Percentiles rank a stretch among this genome's conserved stretches.
Conservation (phyloP, 2,888 invertebrate genomes). For the Heteromurus nitidus region DNA sequence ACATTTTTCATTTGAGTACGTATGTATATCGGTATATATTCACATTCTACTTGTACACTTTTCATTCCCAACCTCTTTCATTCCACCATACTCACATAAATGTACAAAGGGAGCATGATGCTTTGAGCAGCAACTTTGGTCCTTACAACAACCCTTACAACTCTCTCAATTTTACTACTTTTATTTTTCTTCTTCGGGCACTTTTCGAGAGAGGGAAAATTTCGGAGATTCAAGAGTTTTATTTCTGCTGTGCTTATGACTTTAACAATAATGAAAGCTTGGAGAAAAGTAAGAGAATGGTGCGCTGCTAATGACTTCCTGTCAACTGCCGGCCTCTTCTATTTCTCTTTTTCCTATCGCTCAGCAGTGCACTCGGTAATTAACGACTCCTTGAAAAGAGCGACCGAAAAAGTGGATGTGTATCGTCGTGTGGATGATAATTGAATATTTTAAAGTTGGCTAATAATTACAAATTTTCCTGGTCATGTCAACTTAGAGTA, state of each 20-base stretch:
- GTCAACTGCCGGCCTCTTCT: slow-evolving; percentile 55
- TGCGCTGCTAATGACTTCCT: slow-evolving; percentile 57
- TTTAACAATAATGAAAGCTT: slow-evolving; percentile 14
- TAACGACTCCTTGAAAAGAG: slow-evolving; percentile 46
- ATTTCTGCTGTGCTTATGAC: neutral
- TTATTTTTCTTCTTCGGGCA: slow-evolving; percentile 28
- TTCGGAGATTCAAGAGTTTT: neutral
- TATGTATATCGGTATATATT: slow-evolving; percentile 17
- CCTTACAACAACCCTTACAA: slow-evolving; percentile 18
- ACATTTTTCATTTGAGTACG: slow-evolving; percentile 45
- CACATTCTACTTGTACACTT: slow-evolving; percentile 1
- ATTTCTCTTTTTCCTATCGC: slow-evolving; percentile 15
- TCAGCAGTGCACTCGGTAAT: slow-evolving; percentile 21
- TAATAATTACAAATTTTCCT: slow-evolving; percentile 51
- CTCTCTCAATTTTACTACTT: slow-evolving; percentile 28
- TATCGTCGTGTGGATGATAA: slow-evolving; percentile 25
- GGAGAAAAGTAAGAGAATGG: slow-evolving; percentile 4
- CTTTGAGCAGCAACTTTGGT: too few relatives aligned
- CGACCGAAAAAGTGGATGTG: slow-evolving; percentile 27
- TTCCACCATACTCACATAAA: neutral
- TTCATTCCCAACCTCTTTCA: neutral
- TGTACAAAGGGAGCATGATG: too few relatives aligned
- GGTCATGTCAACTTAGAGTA: slow-evolving; percentile 49
- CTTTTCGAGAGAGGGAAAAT: neutral
- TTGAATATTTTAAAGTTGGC: slow-evolving; percentile 56